phyloP scores from a whole-genome alignment of 1,140 invertebrate species.

The Aphaenogaster floridana region DNA sequence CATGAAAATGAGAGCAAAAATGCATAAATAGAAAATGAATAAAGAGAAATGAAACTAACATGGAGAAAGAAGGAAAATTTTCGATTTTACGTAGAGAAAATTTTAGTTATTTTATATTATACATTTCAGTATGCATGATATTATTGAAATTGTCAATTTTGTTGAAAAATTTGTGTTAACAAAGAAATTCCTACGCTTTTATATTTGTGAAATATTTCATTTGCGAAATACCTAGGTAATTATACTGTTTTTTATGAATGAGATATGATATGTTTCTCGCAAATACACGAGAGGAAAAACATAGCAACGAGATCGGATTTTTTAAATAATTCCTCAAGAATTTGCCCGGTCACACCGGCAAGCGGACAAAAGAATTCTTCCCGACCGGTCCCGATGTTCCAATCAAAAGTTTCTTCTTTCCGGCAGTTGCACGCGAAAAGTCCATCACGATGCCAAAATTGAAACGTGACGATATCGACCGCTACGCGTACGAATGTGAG shows the following conservation, averaged over 20 bases:
- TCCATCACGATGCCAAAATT: slow-evolving; percentile 79
- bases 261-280: background rate
- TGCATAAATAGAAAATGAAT: background rate
- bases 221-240: background rate
- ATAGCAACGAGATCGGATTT: background rate
- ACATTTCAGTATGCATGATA: background rate
- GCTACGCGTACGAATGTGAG: slow-evolving; percentile 45
- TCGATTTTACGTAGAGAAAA: background rate
- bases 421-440: slow-evolving; percentile 65
- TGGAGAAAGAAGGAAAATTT: background rate
- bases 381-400: slow-evolving; percentile 66
- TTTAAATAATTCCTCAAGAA: slow-evolving; percentile 55
- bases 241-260: background rate
- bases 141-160: background rate
- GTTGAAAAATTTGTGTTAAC: background rate
- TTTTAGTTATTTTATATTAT: background rate
- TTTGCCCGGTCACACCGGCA: slow-evolving; percentile 54
- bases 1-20: background rate
- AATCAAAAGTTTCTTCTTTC: slow-evolving; percentile 73
- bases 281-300: background rate
- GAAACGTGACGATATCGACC: slow-evolving; percentile 77
- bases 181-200: background rate
- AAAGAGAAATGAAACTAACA: background rate
- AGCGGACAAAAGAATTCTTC: slow-evolving; percentile 67
- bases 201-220: background rate